phyloP scores from a whole-genome alignment of 2,113 vertebrate genomes.

The Sturnus vulgaris region DNA sequence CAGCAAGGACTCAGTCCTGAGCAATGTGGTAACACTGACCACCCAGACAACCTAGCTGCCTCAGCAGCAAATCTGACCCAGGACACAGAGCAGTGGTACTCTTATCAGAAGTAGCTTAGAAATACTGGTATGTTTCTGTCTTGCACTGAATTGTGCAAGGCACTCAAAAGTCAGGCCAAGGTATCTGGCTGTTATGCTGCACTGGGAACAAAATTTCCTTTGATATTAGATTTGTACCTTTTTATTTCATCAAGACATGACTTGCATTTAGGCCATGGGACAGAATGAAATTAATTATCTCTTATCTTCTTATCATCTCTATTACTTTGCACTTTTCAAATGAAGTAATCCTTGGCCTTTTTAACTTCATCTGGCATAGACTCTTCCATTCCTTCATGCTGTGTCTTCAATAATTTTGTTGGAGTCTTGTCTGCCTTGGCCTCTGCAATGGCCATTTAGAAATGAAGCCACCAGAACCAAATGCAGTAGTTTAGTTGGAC shows the following conservation, averaged over 20 bases:
- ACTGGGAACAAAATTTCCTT: constrained; percentile 16
- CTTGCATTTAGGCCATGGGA: constrained; percentile 7
- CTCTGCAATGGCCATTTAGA: not conserved
- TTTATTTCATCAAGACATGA: constrained; percentile 45
- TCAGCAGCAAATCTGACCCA: not conserved
- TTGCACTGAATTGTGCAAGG: not conserved
- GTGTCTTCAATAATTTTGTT: not conserved
- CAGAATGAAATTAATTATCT: constrained; percentile 19
- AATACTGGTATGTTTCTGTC: not conserved
- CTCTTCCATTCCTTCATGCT: not conserved
- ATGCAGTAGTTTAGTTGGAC: not conserved
- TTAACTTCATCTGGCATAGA: not conserved
- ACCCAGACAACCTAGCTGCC: not conserved
- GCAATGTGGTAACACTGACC: not conserved
- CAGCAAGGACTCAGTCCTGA: not conserved
- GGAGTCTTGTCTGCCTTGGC: not conserved
- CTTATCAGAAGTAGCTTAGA: not conserved
- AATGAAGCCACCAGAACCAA: not conserved
- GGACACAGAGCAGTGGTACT: not conserved
- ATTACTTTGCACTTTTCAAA: constrained; percentile 48
- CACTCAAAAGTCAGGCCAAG: not conserved
- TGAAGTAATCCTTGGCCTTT: constrained; percentile 6
- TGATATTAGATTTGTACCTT: constrained; percentile 48
- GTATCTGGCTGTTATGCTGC: not conserved
- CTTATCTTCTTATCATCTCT: constrained; percentile 22